Percentiles rank a stretch among this genome's conserved stretches.
Conservation (phyloP, 1,140 invertebrate species). For the Drosophila asahinai region DNA sequence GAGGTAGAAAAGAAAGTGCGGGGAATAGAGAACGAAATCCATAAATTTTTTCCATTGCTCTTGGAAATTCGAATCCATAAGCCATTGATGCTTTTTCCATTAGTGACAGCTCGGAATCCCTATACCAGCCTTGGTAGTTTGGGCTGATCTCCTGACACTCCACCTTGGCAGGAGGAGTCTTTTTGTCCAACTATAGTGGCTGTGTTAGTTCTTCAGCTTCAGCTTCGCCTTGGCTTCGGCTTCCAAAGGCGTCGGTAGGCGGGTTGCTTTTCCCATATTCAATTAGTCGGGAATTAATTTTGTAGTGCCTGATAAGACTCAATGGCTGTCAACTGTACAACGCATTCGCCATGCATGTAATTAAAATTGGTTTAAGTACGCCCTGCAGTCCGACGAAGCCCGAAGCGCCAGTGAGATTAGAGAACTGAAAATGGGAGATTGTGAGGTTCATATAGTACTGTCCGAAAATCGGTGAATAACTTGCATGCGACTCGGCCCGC, state of each 20-base stretch:
- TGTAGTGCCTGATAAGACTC: conserved; percentile 58
- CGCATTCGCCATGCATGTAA: conserved; percentile 73
- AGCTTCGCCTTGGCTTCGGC: conserved; percentile 38
- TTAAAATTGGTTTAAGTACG: conserved; percentile 75
- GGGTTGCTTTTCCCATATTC: conserved; percentile 48
- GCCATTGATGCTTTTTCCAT: conserved; percentile 82
- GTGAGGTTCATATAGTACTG: no score
- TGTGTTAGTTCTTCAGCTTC: conserved; percentile 21
- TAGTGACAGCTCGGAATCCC: conserved; percentile 56
- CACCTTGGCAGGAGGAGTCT: background rate
- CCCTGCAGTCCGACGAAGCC: conserved; percentile 28
- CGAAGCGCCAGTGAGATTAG: conserved; percentile 22
- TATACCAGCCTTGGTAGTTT: conserved; percentile 31
- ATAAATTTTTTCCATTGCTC: conserved; percentile 74
- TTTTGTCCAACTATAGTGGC: conserved; percentile 11
- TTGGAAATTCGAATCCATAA: conserved; percentile 65
- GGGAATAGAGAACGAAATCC: conserved; percentile 61
- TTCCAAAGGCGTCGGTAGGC: background rate
- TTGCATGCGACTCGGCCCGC: conserved; percentile 3
- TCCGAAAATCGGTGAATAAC: conserved; percentile 13
- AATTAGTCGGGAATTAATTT: conserved; percentile 69
- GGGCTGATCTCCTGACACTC: conserved; percentile 16
- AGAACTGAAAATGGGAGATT: conserved; percentile 14
- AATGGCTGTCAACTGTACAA: background rate
- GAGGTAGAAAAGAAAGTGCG: conserved; percentile 4